Evolutionary conservation across 1,140 invertebrate genomes (phyloP).

Genomic region (Stenopsyche tienmushanensis): DNA sequence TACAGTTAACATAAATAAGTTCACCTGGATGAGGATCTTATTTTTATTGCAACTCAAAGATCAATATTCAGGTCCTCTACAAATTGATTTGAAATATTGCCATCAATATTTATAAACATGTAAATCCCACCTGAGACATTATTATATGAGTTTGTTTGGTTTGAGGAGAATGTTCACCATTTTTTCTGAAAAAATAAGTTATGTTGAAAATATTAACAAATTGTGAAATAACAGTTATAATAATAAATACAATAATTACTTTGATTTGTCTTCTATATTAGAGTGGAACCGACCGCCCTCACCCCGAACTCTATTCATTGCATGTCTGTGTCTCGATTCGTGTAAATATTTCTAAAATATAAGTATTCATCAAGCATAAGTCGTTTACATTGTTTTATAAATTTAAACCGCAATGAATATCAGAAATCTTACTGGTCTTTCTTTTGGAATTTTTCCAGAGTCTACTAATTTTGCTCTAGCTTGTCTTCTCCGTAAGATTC

Average conservation of each 20-base stretch:
- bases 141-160: not conserved
- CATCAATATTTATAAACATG: not conserved
- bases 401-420: not conserved
- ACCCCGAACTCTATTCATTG: conserved; percentile 95
- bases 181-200: not conserved
- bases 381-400: conserved; percentile 9
- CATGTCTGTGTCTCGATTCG: conserved; percentile 95
- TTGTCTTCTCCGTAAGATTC: conserved; percentile 87
- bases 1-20: no score
- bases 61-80: not conserved
- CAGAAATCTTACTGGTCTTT: conserved; percentile 72
- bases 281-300: conserved; percentile 96
- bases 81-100: not conserved
- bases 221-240: not conserved
- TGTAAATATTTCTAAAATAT: conserved; percentile 93
- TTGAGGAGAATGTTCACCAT: conserved; percentile 1
- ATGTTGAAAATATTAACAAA: not conserved
- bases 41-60: not conserved
- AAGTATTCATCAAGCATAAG: conserved; percentile 32
- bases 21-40: no score
- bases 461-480: conserved; percentile 89
- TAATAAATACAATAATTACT: not conserved
- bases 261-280: conserved; percentile 32
- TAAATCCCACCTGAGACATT: not conserved
- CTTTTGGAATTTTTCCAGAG: conserved; percentile 94